Conservation (phyloP, 1,140 invertebrate genomes). For the Catajapyx aquilonaris region DNA sequence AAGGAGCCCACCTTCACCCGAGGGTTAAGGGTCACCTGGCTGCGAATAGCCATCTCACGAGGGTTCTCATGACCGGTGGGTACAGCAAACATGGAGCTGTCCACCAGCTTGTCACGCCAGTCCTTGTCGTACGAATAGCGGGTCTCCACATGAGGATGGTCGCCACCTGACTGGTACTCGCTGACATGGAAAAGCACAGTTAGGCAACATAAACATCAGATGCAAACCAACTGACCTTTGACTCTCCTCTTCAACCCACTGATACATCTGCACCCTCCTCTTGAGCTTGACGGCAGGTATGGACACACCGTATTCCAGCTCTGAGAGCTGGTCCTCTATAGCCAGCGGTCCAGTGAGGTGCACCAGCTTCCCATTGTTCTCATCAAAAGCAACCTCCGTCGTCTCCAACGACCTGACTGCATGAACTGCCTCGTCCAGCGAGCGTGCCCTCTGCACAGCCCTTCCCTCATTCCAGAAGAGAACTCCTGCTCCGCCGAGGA, state of each 20-base stretch:
- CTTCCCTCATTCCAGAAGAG: conserved; percentile 56
- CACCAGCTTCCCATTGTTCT: conserved; percentile 50
- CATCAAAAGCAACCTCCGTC: conserved; percentile 26
- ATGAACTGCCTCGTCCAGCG: conserved; percentile 43
- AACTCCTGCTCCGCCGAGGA: conserved; percentile 30
- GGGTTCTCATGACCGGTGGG: conserved; percentile 57
- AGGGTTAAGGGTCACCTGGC: conserved; percentile 26
- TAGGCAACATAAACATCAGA: not conserved
- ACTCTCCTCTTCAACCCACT: conserved; percentile 61
- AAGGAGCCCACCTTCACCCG: conserved; percentile 31
- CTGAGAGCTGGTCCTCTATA: conserved; percentile 55
- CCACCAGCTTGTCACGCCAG: conserved; percentile 60
- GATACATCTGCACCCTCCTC: conserved; percentile 69
- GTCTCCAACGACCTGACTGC: conserved; percentile 32
- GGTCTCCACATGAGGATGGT: conserved; percentile 8
- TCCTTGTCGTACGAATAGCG: conserved; percentile 54
- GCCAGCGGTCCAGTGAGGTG: conserved; percentile 48
- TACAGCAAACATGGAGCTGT: conserved; percentile 50
- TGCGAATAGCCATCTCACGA: conserved; percentile 23
- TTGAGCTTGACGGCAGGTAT: conserved; percentile 48
- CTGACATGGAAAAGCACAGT: not conserved
- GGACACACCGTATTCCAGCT: conserved; percentile 55
- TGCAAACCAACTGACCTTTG: conserved; percentile 21
- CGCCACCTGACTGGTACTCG: not conserved
- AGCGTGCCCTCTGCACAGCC: conserved; percentile 43